Evolutionary conservation across 2,797 vertebrate genomes (phyloP).

Genomic region (Iguana delicatissima): DNA sequence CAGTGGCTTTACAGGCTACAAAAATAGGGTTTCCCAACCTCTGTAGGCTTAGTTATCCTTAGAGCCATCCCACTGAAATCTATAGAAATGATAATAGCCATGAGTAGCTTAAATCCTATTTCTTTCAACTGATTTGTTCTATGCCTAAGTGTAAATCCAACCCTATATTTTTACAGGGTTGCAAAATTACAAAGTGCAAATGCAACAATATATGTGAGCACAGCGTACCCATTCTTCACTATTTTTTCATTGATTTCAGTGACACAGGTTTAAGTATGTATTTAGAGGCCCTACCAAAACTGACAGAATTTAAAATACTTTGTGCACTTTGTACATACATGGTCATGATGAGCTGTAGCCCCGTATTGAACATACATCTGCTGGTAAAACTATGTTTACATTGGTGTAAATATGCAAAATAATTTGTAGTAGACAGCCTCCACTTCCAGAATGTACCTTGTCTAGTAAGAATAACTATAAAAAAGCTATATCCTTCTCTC

Average conservation of each 20-base stretch:
- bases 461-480: neutral
- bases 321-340: neutral
- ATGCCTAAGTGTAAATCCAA: neutral
- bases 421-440: neutral
- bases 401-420: neutral
- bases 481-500: constrained; percentile 13
- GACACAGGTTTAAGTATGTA: neutral
- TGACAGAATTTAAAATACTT: neutral
- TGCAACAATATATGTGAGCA: neutral
- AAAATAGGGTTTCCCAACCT: no score
- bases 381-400: neutral
- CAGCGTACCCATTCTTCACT: neutral
- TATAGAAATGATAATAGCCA: neutral
- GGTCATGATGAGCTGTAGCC: neutral
- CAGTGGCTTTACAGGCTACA: no score
- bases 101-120: neutral
- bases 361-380: neutral
- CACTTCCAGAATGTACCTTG: neutral
- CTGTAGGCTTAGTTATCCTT: neutral
- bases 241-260: neutral
- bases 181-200: neutral
- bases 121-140: neutral
- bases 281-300: neutral
- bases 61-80: neutral
- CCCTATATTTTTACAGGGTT: neutral